Evolutionary conservation across 2,797 vertebrate genomes (phyloP).

Genomic region (Dallia pectoralis): DNA sequence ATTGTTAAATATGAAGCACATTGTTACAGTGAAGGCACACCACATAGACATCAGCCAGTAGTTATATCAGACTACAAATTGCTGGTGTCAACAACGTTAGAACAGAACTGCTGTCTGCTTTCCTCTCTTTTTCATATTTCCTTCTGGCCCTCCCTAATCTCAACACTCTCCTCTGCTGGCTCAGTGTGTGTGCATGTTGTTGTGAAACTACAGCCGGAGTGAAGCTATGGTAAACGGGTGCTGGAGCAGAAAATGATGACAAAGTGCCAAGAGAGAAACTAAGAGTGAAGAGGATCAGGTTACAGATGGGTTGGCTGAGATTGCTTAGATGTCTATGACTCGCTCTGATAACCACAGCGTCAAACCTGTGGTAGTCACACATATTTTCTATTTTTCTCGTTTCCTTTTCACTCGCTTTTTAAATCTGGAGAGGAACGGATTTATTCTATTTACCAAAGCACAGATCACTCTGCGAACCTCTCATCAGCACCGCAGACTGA

Average conservation of each 20-base stretch:
- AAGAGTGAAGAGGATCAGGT: not conserved
- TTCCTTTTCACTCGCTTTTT: not conserved
- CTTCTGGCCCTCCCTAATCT: not conserved
- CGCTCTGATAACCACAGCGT: not conserved
- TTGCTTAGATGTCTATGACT: not conserved
- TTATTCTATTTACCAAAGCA: not conserved
- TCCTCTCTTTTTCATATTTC: not conserved
- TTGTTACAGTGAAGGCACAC: too few relatives aligned
- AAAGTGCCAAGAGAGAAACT: not conserved
- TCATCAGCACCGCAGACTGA: too few relatives aligned
- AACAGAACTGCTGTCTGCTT: not conserved
- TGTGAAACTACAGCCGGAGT: not conserved
- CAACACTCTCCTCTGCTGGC: not conserved
- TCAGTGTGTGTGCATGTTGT: not conserved
- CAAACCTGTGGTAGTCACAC: constrained; percentile 10
- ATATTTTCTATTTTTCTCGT: not conserved
- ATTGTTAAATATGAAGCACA: too few relatives aligned
- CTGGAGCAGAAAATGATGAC: not conserved
- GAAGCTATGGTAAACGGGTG: not conserved
- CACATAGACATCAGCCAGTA: not conserved
- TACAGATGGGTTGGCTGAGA: not conserved
- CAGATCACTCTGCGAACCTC: not conserved
- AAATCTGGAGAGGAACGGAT: not conserved
- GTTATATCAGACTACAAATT: not conserved
- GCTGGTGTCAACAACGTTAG: not conserved